phyloP scores from a whole-genome alignment of 2,113 vertebrate species.

The Gobius niger region DNA sequence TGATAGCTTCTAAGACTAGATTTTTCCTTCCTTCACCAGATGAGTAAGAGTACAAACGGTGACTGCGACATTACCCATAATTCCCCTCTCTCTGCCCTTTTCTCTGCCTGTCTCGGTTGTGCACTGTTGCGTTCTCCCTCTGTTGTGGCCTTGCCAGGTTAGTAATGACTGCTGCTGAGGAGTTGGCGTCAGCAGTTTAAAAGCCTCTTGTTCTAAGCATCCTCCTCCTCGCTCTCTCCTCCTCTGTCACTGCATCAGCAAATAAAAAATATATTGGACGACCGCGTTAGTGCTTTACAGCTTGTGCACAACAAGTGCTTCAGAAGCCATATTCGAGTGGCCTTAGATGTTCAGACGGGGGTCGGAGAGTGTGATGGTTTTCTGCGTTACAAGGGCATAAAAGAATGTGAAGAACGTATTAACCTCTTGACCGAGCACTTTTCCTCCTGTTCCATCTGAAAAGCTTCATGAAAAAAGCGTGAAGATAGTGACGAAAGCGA shows the following conservation, averaged over 20 bases:
- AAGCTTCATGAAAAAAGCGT: too few relatives aligned
- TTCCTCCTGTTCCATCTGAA: too few relatives aligned
- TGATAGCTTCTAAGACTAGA: too few relatives aligned
- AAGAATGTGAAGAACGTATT: neutral
- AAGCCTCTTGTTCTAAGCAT: slow-evolving; percentile 52
- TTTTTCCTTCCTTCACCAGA: too few relatives aligned
- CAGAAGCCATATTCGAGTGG: slow-evolving; percentile 21
- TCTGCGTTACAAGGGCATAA: too few relatives aligned
- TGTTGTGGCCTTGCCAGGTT: slow-evolving; percentile 56
- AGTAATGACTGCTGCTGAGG: slow-evolving; percentile 62
- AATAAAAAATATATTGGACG: slow-evolving; percentile 52
- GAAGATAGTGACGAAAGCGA: too few relatives aligned
- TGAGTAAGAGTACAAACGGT: too few relatives aligned
- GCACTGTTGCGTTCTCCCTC: slow-evolving; percentile 39
- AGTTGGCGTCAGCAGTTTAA: slow-evolving; percentile 73
- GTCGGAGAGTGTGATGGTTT: neutral
- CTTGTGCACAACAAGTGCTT: slow-evolving; percentile 30
- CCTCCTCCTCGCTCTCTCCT: slow-evolving; percentile 24
- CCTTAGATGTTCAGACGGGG: slow-evolving; percentile 4
- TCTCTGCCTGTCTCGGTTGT: neutral
- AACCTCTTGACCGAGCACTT: too few relatives aligned
- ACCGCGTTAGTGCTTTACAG: slow-evolving; percentile 31
- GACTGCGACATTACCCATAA: too few relatives aligned
- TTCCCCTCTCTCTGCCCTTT: neutral
- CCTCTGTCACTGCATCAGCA: slow-evolving; percentile 36